phyloP scores from a whole-genome alignment of 1,140 invertebrate genomes.

The Drosophila serrata region DNA sequence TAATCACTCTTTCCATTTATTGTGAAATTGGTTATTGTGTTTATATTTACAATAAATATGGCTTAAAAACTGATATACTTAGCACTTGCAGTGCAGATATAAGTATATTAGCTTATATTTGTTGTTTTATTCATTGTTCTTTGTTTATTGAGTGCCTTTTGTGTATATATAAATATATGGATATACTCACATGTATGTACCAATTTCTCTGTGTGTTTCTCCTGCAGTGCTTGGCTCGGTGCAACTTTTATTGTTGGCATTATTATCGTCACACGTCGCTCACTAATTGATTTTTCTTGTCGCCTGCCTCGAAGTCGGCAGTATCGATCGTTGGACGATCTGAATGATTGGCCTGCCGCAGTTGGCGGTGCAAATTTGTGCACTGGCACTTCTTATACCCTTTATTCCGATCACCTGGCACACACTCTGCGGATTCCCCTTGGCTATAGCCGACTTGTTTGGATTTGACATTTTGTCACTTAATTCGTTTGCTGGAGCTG shows the following conservation, averaged over 20 bases:
- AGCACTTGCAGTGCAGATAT: too few species aligned
- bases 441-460: slow-evolving; percentile 42
- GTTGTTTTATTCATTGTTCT: too few species aligned
- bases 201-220: slow-evolving; percentile 10
- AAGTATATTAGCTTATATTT: too few species aligned
- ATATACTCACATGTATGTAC: background rate
- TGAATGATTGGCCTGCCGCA: slow-evolving; percentile 70
- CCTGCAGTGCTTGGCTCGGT: slow-evolving; percentile 22
- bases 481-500: slow-evolving; percentile 71
- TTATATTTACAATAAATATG: too few species aligned
- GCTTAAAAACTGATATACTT: too few species aligned
- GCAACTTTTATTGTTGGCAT: slow-evolving; percentile 82
- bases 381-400: slow-evolving; percentile 69
- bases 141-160: background rate
- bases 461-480: slow-evolving; percentile 83
- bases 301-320: slow-evolving; percentile 71
- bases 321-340: slow-evolving; percentile 56
- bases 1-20: too few species aligned
- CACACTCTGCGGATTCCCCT: slow-evolving; percentile 1
- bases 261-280: slow-evolving; percentile 85
- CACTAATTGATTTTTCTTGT: slow-evolving; percentile 85
- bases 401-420: slow-evolving; percentile 57
- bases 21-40: too few species aligned
- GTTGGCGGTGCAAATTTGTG: slow-evolving; percentile 72
- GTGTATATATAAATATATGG: background rate